A percentile compares a stretch with the other conserved stretches of the same genome.
These are phyloP conservation scores for Drosophila kuntzei DNA, from an alignment of 2,888 invertebrate species.

Conservation along the genomic window DNA sequence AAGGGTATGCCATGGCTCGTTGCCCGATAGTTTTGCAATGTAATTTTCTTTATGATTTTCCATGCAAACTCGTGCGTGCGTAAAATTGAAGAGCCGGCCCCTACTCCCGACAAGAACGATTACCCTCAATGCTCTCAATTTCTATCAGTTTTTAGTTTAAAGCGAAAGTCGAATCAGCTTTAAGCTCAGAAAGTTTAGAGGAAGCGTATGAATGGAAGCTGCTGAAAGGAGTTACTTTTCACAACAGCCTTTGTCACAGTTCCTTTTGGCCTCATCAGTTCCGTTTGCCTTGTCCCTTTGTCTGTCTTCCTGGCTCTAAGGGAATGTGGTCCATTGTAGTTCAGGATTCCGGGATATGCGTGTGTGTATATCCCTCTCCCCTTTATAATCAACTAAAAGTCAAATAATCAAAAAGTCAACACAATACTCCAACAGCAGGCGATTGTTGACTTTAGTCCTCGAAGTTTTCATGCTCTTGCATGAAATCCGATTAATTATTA, in stretches of 20 bases:
- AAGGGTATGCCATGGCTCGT: slow-evolving; percentile 55
- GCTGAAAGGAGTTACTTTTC: slow-evolving; percentile 49
- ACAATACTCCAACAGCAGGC: slow-evolving; percentile 47
- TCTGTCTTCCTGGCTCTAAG: slow-evolving; percentile 31
- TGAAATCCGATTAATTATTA: slow-evolving; percentile 14
- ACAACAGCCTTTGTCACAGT: slow-evolving; percentile 50
- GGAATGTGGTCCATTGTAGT: slow-evolving; percentile 52
- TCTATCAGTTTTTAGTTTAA: slow-evolving; percentile 48
- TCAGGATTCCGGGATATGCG: slow-evolving; percentile 28
- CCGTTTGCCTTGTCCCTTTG: slow-evolving; percentile 44
- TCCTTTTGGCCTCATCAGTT: slow-evolving; percentile 59
- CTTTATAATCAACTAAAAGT: slow-evolving; percentile 77
- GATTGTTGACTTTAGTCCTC: slow-evolving; percentile 6
- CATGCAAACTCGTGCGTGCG: slow-evolving; percentile 72
- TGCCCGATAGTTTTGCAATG: slow-evolving; percentile 69
- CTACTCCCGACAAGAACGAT: slow-evolving; percentile 19
- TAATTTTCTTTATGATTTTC: slow-evolving; percentile 75
- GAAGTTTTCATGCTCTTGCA: slow-evolving; percentile 34
- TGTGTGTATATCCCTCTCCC: slow-evolving; percentile 26
- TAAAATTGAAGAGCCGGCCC: slow-evolving; percentile 65
- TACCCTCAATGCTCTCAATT: slow-evolving; percentile 27
- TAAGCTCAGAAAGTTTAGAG: slow-evolving; percentile 42
- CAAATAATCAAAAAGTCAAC: slow-evolving; percentile 75
- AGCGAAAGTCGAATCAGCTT: slow-evolving; percentile 46
- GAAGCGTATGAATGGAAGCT: slow-evolving; percentile 15